Base-by-base conservation (phyloP, 2,888 invertebrate species). In the Dicranocentrus wangi region DNA sequence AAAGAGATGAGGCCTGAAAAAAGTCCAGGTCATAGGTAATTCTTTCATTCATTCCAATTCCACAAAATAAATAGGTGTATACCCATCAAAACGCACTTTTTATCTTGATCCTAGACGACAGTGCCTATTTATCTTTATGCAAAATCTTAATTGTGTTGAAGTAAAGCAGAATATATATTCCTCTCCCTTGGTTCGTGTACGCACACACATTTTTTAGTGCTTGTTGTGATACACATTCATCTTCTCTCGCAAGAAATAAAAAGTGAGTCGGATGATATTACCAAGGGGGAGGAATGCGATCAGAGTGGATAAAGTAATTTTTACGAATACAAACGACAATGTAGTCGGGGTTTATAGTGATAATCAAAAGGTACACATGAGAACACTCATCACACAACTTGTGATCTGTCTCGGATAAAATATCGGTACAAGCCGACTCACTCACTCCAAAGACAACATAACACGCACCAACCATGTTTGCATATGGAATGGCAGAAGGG, bases 381-480 rank as follows among this genome's bases (percentile, higher is more conserved):
- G n/a, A 25, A 47, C 51, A 66, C 63, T 70, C 60, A 60, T 61
- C 76, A 47, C n/a, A 70, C 70, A 70, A 71, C 21, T 78, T 78
- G 70, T 71, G 71, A 79, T 79, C 79, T 79, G 77, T 78, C 77
- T 60, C 17, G 66, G 60, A 71, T 71, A 65, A 79, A 79, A 71
- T 79, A 79, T 79, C 55, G 79, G 66, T 79, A 71, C 77, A 78
- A 70, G 70, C 77, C 42, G 77, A 28, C 77, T 70, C 63, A 69
- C 69, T 70, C 17, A 61, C n/a, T 71, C 43, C 27, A 1, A 60
- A 60, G 17, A 27, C 32, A 32, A 32, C 47, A 47, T 10, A 76
- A 51, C 43, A 68, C 47, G 68, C 73, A 76, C 68, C 68, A 58
- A 60, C 61, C 60, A 66, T 25, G 47, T 70, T 47, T n/a, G 47